phyloP scores from a whole-genome alignment of 2,888 invertebrate genomes.

The Xestia xanthographa region DNA sequence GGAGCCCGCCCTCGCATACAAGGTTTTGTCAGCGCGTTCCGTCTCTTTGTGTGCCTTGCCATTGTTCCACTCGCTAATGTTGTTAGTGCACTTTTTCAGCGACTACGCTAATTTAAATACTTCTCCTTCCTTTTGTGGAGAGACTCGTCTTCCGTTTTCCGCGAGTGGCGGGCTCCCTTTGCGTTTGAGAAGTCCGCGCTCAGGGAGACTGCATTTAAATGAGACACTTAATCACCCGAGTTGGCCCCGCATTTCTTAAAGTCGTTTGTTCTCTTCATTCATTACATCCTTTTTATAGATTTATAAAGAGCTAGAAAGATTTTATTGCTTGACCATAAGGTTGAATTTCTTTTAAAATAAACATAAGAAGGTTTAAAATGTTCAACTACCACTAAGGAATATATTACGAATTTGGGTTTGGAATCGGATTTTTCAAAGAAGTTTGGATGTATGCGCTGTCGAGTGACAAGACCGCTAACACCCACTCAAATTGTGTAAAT shows the following conservation, averaged over 20 bases:
- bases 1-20: slow-evolving; percentile 69
- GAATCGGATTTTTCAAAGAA: slow-evolving; percentile 49
- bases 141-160: slow-evolving; percentile 90
- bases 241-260: slow-evolving; percentile 86
- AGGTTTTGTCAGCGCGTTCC: slow-evolving; percentile 79
- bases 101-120: slow-evolving; percentile 90
- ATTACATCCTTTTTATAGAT: slow-evolving; percentile 77
- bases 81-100: slow-evolving; percentile 90
- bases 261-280: slow-evolving; percentile 88
- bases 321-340: slow-evolving; percentile 51
- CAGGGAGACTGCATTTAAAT: slow-evolving; percentile 90
- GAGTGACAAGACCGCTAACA: slow-evolving; percentile 80
- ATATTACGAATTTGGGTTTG: background rate
- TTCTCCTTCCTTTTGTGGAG: slow-evolving; percentile 89
- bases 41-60: slow-evolving; percentile 85
- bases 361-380: background rate
- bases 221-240: slow-evolving; percentile 90
- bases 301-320: slow-evolving; percentile 61
- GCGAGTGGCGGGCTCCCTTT: slow-evolving; percentile 86
- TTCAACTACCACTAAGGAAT: slow-evolving; percentile 2
- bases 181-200: slow-evolving; percentile 88
- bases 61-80: slow-evolving; percentile 89
- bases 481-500: slow-evolving; percentile 87
- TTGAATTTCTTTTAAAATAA: background rate
- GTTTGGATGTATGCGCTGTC: slow-evolving; percentile 68